phyloP scores from a whole-genome alignment of 2,113 vertebrate species.

The Oncorhynchus nerka region DNA sequence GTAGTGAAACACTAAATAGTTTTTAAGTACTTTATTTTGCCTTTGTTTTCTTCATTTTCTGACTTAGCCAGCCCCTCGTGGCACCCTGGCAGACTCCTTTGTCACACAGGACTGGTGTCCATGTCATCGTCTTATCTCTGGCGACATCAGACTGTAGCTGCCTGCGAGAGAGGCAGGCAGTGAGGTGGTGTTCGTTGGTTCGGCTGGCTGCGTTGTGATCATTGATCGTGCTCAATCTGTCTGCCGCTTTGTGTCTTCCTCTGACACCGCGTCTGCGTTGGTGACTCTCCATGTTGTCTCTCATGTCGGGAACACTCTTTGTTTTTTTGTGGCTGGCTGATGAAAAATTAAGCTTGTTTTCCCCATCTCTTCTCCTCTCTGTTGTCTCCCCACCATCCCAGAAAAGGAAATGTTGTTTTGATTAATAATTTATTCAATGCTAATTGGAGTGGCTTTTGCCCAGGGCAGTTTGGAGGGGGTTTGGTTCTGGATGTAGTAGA shows the following conservation, averaged over 20 bases:
- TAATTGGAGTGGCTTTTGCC: constrained; percentile 10
- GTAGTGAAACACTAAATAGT: not conserved
- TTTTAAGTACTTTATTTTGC: not conserved
- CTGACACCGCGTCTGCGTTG: constrained; percentile 14
- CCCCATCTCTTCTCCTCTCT: not conserved
- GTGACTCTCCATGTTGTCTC: not conserved
- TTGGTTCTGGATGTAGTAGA: not conserved
- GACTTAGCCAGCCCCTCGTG: not conserved
- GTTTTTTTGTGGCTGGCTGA: not conserved
- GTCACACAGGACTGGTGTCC: constrained; percentile 3
- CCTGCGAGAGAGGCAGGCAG: not conserved
- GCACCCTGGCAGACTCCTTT: constrained; percentile 16
- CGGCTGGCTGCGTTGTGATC: constrained; percentile 35
- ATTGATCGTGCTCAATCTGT: constrained; percentile 30
- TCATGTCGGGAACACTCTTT: constrained; percentile 1
- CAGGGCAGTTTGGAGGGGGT: not conserved
- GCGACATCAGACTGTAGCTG: not conserved
- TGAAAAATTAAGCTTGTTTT: constrained; percentile 38
- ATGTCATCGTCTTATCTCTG: constrained; percentile 32
- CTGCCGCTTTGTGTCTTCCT: constrained; percentile 22
- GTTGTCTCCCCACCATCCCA: not conserved
- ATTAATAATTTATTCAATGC: constrained; percentile 15
- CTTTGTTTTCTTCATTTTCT: too few species aligned
- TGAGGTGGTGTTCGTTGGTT: not conserved
- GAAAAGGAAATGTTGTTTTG: constrained; percentile 3